Conservation (phyloP, 64 coral and sea anemone species). For the Exaiptasia diaphana region DNA sequence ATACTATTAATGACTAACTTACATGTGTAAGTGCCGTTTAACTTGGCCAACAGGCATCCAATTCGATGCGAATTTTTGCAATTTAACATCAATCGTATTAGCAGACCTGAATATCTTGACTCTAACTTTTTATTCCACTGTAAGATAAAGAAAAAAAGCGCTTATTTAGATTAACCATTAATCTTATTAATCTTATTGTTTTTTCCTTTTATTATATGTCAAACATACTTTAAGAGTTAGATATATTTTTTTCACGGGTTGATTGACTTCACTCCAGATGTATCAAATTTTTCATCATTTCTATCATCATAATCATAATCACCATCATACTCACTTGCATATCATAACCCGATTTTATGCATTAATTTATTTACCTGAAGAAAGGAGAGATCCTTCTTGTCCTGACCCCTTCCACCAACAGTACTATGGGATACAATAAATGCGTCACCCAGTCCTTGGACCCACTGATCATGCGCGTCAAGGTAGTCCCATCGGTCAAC, state of each 20-base stretch:
- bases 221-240: too few species aligned
- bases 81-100: not conserved
- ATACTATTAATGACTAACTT: too few species aligned
- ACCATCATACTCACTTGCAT: too few species aligned
- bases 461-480: not conserved
- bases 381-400: not conserved
- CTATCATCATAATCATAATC: too few species aligned
- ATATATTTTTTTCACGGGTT: too few species aligned
- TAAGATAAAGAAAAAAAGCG: too few species aligned
- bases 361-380: not conserved
- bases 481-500: not conserved
- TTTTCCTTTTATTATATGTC: too few species aligned
- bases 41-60: not conserved
- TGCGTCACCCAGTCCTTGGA: not conserved
- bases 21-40: slow-evolving; percentile 6
- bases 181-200: too few species aligned
- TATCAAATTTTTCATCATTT: too few species aligned
- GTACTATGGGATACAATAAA: not conserved
- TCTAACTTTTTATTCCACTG: not conserved
- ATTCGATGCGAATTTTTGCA: not conserved
- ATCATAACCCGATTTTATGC: too few species aligned
- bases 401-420: not conserved
- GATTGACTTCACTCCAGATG: too few species aligned
- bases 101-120: not conserved
- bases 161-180: too few species aligned